Evolutionary conservation across 2,113 vertebrate genomes (phyloP).

Genomic region (Tyrannus savana): DNA sequence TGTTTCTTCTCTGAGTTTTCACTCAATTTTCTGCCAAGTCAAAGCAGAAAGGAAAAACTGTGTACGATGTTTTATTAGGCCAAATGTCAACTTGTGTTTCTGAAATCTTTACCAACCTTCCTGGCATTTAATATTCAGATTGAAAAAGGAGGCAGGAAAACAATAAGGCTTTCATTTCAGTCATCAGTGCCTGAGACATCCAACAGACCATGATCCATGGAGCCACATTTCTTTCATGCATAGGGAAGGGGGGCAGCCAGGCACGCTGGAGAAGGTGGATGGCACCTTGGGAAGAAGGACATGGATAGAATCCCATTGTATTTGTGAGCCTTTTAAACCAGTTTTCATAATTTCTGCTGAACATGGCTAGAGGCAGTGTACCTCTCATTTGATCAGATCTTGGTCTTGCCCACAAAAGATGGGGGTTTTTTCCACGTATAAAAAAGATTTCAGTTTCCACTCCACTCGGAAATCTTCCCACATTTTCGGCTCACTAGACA

Average conservation of each 20-base stretch:
- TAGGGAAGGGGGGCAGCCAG: background rate
- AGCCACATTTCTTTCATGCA: background rate
- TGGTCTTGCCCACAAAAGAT: background rate
- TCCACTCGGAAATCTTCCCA: background rate
- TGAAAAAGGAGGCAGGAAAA: background rate
- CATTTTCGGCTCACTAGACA: background rate
- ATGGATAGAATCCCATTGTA: background rate
- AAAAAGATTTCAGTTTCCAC: background rate
- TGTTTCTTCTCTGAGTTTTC: constrained; percentile 60
- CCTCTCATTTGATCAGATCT: background rate
- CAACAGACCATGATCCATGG: background rate
- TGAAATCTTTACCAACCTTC: constrained; percentile 56
- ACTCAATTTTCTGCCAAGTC: constrained; percentile 32
- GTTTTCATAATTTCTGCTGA: background rate
- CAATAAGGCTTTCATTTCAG: background rate
- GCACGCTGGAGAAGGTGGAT: background rate
- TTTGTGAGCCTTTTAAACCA: background rate
- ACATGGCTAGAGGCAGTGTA: background rate
- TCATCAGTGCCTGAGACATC: background rate
- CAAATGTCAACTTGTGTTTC: constrained; percentile 57
- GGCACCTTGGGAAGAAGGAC: background rate
- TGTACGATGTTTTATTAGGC: constrained; percentile 44
- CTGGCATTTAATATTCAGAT: background rate
- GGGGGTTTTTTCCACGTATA: background rate
- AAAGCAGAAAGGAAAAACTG: constrained; percentile 57